Percentiles rank a stretch among this genome's conserved stretches.
Conservation (phyloP, 2,113 vertebrate species). For the Notothenia coriiceps region DNA sequence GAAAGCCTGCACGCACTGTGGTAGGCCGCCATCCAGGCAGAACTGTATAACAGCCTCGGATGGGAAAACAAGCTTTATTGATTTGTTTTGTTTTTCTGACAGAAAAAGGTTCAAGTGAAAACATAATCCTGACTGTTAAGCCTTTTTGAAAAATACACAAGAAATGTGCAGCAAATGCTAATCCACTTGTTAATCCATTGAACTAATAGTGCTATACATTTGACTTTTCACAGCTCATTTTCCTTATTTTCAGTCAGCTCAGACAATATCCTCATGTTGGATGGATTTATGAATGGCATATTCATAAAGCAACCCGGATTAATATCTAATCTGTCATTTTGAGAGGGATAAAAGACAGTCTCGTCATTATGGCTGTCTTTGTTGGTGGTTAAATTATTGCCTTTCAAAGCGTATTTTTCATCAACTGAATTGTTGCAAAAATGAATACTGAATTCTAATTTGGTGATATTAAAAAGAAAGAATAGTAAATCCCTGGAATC, state of each 20-base stretch:
- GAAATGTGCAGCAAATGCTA: conserved; percentile 41
- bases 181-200: conserved; percentile 65
- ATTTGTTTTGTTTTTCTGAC: conserved; percentile 68
- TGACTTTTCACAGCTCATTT: conserved; percentile 46
- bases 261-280: conserved; percentile 39
- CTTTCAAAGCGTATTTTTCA: conserved; percentile 26
- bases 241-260: conserved; percentile 42
- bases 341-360: conserved; percentile 61
- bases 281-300: conserved; percentile 62
- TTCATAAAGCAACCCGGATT: conserved; percentile 70
- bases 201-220: conserved; percentile 35
- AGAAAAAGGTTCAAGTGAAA: conserved; percentile 62
- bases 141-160: conserved; percentile 33
- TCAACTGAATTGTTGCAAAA: conserved; percentile 24
- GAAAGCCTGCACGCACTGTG: conserved; percentile 48
- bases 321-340: conserved; percentile 73
- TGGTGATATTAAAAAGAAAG: background rate
- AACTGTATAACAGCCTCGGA: conserved; percentile 36
- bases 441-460: conserved; percentile 7
- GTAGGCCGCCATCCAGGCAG: conserved; percentile 50
- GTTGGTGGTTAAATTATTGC: conserved; percentile 38
- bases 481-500: conserved; percentile 7
- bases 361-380: conserved; percentile 46
- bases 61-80: conserved; percentile 66
- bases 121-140: conserved; percentile 58